Conservation (phyloP, 2,113 vertebrate genomes). For the Oplegnathus fasciatus region DNA sequence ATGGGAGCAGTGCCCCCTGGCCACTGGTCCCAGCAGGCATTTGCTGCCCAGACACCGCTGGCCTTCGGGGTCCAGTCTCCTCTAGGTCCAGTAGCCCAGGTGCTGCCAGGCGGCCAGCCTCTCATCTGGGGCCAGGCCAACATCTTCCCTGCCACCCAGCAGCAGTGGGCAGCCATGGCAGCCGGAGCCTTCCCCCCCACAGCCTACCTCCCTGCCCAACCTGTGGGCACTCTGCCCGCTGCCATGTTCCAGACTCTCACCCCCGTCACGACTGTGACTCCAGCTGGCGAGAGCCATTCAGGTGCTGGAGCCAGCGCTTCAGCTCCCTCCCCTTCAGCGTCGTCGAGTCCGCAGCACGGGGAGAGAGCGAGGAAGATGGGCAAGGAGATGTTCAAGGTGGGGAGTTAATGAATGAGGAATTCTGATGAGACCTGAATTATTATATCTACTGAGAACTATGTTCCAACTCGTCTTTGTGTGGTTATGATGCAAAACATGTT, state of each 20-base stretch:
- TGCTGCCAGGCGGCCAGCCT: conserved; percentile 95
- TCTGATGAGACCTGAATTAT: background rate
- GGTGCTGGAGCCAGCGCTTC: conserved; percentile 89
- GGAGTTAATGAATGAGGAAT: background rate
- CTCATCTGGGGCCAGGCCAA: conserved; percentile 97
- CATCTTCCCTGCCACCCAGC: conserved; percentile 95
- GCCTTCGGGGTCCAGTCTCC: conserved; percentile 89
- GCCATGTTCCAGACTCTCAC: conserved; percentile 97
- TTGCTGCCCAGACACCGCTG: conserved; percentile 91
- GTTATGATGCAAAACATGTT: background rate
- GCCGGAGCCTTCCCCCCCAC: conserved; percentile 93
- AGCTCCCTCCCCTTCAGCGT: conserved; percentile 86
- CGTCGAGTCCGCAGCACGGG: conserved; percentile 91
- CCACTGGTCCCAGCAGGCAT: conserved; percentile 97
- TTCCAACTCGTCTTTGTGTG: background rate
- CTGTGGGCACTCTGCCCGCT: conserved; percentile 95
- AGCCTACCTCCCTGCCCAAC: conserved; percentile 98
- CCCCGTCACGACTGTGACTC: conserved; percentile 88
- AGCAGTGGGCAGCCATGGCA: conserved; percentile 96
- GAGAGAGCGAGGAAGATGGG: conserved; percentile 91
- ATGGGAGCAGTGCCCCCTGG: conserved; percentile 97
- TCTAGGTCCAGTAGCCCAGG: conserved; percentile 88
- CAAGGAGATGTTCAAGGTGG: conserved; percentile 95
- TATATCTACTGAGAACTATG: background rate
- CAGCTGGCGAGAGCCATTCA: conserved; percentile 88